Evolutionary conservation across 2,113 vertebrate species (phyloP).

Genomic region (Haemorhous mexicanus): DNA sequence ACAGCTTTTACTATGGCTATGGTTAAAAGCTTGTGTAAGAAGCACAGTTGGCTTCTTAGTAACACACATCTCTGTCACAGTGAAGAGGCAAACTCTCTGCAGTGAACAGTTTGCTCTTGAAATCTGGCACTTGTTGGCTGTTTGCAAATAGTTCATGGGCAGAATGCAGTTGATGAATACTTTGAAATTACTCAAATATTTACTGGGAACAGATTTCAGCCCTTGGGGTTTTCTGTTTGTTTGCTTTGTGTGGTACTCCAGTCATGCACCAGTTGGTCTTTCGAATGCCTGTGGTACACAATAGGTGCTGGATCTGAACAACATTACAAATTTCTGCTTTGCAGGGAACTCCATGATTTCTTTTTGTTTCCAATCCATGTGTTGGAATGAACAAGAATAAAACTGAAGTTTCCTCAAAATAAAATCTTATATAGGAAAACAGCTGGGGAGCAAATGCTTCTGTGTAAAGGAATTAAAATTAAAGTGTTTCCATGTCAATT

Average conservation of each 20-base stretch:
- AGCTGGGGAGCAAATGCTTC: background rate
- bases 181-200: constrained; percentile 50
- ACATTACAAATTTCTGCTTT: background rate
- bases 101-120: background rate
- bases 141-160: background rate
- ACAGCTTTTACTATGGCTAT: background rate
- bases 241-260: background rate
- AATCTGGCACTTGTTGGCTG: background rate
- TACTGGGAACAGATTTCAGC: constrained; percentile 42
- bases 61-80: background rate
- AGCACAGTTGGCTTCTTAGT: background rate
- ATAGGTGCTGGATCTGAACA: background rate
- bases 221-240: background rate
- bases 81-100: background rate
- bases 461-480: background rate
- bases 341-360: background rate
- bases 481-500: background rate
- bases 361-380: background rate
- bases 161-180: constrained; percentile 13
- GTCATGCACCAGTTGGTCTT: constrained; percentile 6
- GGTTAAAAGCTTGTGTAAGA: background rate
- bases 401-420: background rate
- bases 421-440: background rate
- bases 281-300: background rate
- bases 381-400: background rate